A percentile compares a stretch with the other conserved stretches of the same genome.
Evolutionary conservation across 1,140 invertebrate genomes (phyloP).

Genomic region (Asobara japonica): DNA sequence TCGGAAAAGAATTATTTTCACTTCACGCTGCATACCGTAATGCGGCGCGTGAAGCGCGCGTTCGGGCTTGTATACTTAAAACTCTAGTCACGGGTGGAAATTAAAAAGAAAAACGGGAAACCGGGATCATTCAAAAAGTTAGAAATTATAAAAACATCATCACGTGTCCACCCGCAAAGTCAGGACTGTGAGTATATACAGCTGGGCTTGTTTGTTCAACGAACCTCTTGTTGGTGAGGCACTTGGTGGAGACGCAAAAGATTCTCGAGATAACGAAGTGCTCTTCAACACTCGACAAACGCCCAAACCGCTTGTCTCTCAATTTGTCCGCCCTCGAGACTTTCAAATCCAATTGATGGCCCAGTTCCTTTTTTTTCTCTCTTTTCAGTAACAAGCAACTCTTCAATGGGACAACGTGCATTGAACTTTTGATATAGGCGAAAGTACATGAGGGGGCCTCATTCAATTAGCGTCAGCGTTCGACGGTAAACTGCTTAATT

Average conservation of each 20-base stretch:
- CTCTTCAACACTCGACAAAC: neutral
- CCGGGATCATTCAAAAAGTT: too few species aligned
- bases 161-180: too few species aligned
- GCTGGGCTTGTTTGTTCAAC: slow-evolving; percentile 1
- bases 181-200: too few species aligned
- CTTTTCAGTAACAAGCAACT: neutral
- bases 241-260: neutral
- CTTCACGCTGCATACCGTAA: too few species aligned
- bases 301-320: slow-evolving; percentile 8
- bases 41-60: too few species aligned
- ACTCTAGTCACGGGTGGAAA: too few species aligned
- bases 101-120: too few species aligned
- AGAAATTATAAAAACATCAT: too few species aligned
- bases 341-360: neutral
- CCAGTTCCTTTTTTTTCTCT: neutral
- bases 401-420: neutral
- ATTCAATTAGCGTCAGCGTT: slow-evolving; percentile 9
- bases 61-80: too few species aligned
- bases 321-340: neutral
- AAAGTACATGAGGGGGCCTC: neutral
- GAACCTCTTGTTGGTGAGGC: neutral
- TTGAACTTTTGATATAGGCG: neutral
- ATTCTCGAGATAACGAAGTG: slow-evolving; percentile 13
- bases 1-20: too few species aligned
- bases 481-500: slow-evolving; percentile 6